Conservation (phyloP, 1,140 invertebrate species). For the Drosophila littoralis region DNA sequence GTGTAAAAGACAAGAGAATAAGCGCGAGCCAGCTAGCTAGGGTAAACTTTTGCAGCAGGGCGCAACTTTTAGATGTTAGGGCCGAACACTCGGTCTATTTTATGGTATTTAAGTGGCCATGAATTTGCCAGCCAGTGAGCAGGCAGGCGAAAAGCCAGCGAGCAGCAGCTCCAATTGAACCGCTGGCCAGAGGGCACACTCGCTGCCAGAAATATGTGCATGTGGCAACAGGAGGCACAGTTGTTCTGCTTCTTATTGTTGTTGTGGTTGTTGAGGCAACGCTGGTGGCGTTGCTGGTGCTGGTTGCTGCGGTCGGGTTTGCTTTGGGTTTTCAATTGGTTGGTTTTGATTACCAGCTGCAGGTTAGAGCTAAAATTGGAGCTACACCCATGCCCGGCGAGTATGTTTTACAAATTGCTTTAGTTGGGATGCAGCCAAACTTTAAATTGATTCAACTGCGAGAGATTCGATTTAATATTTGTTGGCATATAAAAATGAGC, state of each 20-base stretch:
- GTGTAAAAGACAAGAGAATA: slow-evolving; percentile 25
- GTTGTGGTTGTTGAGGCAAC: slow-evolving; percentile 27
- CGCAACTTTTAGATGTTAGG: slow-evolving; percentile 77
- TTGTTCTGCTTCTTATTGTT: neutral
- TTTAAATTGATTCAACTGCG: slow-evolving; percentile 61
- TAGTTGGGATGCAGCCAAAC: slow-evolving; percentile 32
- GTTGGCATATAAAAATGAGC: neutral
- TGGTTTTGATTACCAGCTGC: slow-evolving; percentile 36
- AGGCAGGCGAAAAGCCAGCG: neutral
- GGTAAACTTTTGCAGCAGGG: slow-evolving; percentile 57
- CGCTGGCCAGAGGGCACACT: slow-evolving; percentile 36
- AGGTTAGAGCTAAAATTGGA: slow-evolving; percentile 18
- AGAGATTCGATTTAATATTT: slow-evolving; percentile 22
- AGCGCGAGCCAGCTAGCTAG: slow-evolving; percentile 25
- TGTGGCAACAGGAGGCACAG: slow-evolving; percentile 51
- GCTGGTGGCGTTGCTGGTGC: slow-evolving; percentile 5
- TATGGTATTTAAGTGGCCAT: slow-evolving; percentile 81
- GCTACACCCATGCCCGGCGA: neutral
- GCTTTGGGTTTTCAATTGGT: slow-evolving; percentile 55
- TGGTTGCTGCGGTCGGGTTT: slow-evolving; percentile 59
- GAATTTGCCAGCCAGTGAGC: slow-evolving; percentile 59
- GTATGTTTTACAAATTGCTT: slow-evolving; percentile 28
- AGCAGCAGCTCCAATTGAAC: slow-evolving; percentile 34
- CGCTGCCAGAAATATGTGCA: slow-evolving; percentile 57
- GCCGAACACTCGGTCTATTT: slow-evolving; percentile 73